Percentiles rank a stretch among this genome's conserved stretches.
These are phyloP conservation scores for Philypnodon macrostomus DNA, from an alignment of 2,797 vertebrate species.

Conservation along the genomic window DNA sequence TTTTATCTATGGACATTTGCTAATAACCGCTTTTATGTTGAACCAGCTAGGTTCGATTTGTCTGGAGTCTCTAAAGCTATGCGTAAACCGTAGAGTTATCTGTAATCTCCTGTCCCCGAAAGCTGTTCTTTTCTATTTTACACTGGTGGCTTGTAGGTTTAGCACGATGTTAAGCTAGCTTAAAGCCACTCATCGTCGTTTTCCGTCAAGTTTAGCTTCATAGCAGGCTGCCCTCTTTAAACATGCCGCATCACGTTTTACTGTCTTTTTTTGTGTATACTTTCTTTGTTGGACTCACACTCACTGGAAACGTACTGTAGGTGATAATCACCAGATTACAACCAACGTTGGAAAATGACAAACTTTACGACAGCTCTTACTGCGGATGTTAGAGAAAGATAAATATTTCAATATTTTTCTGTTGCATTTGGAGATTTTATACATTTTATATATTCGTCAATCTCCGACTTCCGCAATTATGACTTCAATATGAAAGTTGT, in stretches of 20 bases:
- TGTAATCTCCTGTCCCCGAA: not conserved
- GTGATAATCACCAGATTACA: too few species aligned
- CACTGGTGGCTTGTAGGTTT: not conserved
- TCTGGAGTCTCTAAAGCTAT: not conserved
- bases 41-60: not conserved
- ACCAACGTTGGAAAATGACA: too few species aligned
- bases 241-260: not conserved
- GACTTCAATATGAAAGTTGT: too few species aligned
- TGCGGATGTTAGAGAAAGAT: too few species aligned
- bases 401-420: too few species aligned
- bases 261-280: not conserved
- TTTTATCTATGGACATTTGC: slow-evolving; percentile 1
- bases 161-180: not conserved
- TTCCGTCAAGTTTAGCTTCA: not conserved
- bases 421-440: too few species aligned
- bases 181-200: not conserved
- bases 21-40: not conserved
- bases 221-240: not conserved
- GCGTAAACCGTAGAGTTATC: not conserved
- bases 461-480: too few species aligned
- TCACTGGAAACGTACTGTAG: too few species aligned
- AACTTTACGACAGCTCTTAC: too few species aligned
- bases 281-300: not conserved
- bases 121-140: not conserved
- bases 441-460: too few species aligned